Conservation (phyloP, 2,797 vertebrate species). For the Myotis daubentonii region DNA sequence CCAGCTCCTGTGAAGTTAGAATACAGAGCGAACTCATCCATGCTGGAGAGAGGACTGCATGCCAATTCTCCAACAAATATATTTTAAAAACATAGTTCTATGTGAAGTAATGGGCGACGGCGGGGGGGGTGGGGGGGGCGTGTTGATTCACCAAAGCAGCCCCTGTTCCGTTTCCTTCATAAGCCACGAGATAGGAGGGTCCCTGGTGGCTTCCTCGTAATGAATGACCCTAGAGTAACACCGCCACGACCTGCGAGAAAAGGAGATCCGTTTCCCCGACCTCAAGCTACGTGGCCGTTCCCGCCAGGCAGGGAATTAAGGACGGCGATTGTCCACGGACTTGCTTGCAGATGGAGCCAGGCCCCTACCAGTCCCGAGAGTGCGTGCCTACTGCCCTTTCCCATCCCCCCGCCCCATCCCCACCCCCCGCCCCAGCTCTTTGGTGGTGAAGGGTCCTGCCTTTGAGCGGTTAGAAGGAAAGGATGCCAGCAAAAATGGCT, state of each 20-base stretch:
- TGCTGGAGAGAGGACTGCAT: neutral
- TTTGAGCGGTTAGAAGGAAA: constrained; percentile 53
- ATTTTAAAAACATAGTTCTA: neutral
- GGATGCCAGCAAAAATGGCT: constrained; percentile 73
- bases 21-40: constrained; percentile 10
- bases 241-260: neutral
- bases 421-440: neutral
- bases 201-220: neutral
- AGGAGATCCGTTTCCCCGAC: neutral
- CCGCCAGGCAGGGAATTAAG: neutral
- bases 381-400: neutral
- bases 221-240: constrained; percentile 12
- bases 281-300: neutral
- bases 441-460: constrained; percentile 16
- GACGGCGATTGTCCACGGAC: neutral
- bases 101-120: neutral
- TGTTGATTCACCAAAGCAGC: neutral
- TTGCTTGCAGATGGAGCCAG: neutral
- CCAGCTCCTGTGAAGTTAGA: constrained; percentile 57
- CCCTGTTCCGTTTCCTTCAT: neutral
- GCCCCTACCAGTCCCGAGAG: neutral
- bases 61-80: neutral
- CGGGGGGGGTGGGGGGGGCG: neutral
- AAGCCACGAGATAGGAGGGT: neutral
- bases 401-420: neutral